A percentile compares a stretch with the other conserved stretches of the same genome.
phyloP scores from a whole-genome alignment of 2,888 invertebrate species.

The Xylophagus ater region DNA sequence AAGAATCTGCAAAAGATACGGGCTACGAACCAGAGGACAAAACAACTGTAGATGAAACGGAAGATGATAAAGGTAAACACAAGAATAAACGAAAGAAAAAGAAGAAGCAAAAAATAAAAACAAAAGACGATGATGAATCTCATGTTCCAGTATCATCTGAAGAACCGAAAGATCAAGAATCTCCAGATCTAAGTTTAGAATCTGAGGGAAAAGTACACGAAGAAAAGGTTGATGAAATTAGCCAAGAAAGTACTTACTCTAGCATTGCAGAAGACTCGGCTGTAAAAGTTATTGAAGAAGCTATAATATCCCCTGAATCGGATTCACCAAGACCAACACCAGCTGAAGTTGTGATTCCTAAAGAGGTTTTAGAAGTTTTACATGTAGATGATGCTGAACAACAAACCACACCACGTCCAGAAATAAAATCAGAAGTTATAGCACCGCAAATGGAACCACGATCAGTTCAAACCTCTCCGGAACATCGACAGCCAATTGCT shows the following conservation, averaged over 20 bases:
- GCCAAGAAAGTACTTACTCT: slow-evolving; percentile 38
- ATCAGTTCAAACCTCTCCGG: slow-evolving; percentile 42
- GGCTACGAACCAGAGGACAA: slow-evolving; percentile 63
- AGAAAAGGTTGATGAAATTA: slow-evolving; percentile 34
- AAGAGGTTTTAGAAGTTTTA: slow-evolving; percentile 36
- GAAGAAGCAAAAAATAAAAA: slow-evolving; percentile 43
- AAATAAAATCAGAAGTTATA: slow-evolving; percentile 28
- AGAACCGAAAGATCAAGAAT: slow-evolving; percentile 32
- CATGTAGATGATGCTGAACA: slow-evolving; percentile 36
- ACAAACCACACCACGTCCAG: slow-evolving; percentile 48
- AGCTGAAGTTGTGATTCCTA: slow-evolving; percentile 41
- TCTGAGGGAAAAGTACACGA: slow-evolving; percentile 26
- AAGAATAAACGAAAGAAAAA: slow-evolving; percentile 42
- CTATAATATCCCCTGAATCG: slow-evolving; percentile 45
- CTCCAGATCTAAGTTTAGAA: slow-evolving; percentile 23
- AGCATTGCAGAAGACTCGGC: slow-evolving; percentile 44
- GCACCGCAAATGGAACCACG: slow-evolving; percentile 40
- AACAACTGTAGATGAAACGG: slow-evolving; percentile 42
- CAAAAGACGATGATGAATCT: slow-evolving; percentile 40
- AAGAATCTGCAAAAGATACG: slow-evolving; percentile 42
- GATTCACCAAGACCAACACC: slow-evolving; percentile 46
- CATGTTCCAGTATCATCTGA: slow-evolving; percentile 42
- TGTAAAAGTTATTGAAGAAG: slow-evolving; percentile 57
- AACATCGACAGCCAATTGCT: slow-evolving; percentile 21
- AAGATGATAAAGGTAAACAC: slow-evolving; percentile 26